Evolutionary conservation across 2,888 invertebrate genomes (phyloP).

Genomic region (Liposcelis brunnea): DNA sequence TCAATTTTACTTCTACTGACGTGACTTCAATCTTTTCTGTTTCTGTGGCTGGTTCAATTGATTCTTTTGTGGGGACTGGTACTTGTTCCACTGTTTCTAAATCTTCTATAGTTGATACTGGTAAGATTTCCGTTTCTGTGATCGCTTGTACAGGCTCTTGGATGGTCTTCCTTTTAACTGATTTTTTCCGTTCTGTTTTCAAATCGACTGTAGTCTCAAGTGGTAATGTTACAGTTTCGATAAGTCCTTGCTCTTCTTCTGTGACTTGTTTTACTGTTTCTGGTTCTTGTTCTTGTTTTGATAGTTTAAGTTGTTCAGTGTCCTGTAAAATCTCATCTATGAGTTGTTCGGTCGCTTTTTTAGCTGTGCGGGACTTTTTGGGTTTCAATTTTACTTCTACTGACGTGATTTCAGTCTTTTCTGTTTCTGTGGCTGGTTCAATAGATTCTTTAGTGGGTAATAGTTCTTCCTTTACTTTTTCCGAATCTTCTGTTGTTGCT

Average conservation of each 20-base stretch:
- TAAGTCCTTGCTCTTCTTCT: background rate
- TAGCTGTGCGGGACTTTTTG: too few relatives aligned
- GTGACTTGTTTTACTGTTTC: too few relatives aligned
- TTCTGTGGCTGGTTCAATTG: background rate
- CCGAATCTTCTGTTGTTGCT: background rate
- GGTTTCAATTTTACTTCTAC: too few relatives aligned
- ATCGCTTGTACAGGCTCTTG: background rate
- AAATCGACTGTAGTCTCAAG: too few relatives aligned
- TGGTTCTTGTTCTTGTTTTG: background rate
- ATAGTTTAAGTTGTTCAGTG: background rate
- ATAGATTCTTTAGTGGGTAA: background rate
- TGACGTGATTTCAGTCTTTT: too few relatives aligned
- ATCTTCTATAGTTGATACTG: too few relatives aligned
- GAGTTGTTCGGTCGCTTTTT: background rate
- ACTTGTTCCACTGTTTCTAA: background rate
- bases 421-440: background rate
- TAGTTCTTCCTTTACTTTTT: background rate
- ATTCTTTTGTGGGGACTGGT: background rate
- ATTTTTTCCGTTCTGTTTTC: background rate
- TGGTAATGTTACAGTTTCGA: background rate
- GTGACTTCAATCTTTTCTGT: background rate
- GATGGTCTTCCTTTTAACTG: background rate
- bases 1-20: background rate
- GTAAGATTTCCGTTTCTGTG: background rate
- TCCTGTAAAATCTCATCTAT: background rate